Conservation (phyloP, 2,113 vertebrate genomes). For the Tinamus guttatus region DNA sequence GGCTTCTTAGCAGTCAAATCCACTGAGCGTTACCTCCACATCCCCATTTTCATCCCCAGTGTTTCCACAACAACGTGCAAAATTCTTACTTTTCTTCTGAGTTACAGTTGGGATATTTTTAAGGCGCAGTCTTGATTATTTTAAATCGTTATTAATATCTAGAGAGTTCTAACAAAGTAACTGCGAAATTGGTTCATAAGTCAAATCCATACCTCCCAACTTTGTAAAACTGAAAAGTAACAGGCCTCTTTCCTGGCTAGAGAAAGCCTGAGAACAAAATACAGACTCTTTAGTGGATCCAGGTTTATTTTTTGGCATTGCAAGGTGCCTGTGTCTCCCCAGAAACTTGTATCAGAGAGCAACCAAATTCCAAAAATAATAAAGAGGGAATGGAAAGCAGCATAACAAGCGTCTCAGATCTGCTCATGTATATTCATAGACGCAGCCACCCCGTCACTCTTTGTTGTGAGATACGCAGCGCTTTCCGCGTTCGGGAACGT, state of each 20-base stretch:
- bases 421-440: neutral
- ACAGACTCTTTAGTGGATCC: neutral
- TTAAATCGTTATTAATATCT: conserved; percentile 19
- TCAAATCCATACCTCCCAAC: neutral
- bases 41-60: neutral
- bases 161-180: conserved; percentile 10
- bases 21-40: neutral
- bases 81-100: neutral
- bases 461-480: rapidly evolving
- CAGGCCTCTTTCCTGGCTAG: conserved; percentile 3
- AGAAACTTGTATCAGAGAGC: neutral
- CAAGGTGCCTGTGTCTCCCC: neutral
- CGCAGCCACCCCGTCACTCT: neutral
- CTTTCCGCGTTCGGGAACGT: neutral
- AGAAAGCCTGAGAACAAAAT: neutral
- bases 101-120: neutral
- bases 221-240: neutral
- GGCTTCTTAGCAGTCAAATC: neutral
- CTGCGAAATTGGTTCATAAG: neutral
- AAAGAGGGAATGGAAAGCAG: neutral
- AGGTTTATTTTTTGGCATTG: neutral
- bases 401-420: rapidly evolving
- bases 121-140: conserved; percentile 7
- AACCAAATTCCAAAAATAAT: neutral
- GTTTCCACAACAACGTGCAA: rapidly evolving